Base-by-base conservation (phyloP, 2,888 invertebrate genomes). In the Drosophila anomalata region DNA sequence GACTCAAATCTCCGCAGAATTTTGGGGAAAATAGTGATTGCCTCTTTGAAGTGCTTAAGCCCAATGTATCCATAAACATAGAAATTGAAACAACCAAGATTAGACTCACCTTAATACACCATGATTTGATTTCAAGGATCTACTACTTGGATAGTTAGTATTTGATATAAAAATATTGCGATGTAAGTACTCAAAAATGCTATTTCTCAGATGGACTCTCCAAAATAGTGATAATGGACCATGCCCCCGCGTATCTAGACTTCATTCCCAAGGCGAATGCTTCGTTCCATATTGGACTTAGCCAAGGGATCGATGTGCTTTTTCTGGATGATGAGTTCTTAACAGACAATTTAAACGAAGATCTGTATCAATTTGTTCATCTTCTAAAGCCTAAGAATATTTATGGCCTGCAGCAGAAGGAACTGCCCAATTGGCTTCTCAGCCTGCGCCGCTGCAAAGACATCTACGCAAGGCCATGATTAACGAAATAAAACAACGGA, bases 61-160 rank as follows among this genome's bases (percentile, higher is more conserved):
- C 76, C 5, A 65, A 76, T 29, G 47, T 56, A 5, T 60, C 74
- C 7, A 67, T 42, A 0, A 11, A 57, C 24, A 31, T 73, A 8
- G 41, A 29, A 2, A 57, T 56, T 44, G 51, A 42, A 0, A 39
- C 24, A 8, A 48, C 26, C 0, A 60, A 48, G 7, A 60, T 61
- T 2, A 33, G 11, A 0, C 4, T 82, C 1, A 87, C 75, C 3
- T 58, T 80, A 3, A 54, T 81, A 53, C 63, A 84, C 11, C 29
- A 52, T 3, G 57, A 39, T 11, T 20, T 46, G n/a, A 41, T 17
- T 12, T 6, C 39, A 0, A 29, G 44, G 6, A 14, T 87, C 0
- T 84, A 73, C 33, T 73, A 68, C 17, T 7, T 84, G 9, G 58
- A 78, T 26, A 79, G 87, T 87, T 0, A 29, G 72, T 72, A n/a